These are phyloP conservation scores for Nycticorax nycticorax DNA, from an alignment of 2,113 vertebrate species.

Conservation along the genomic window DNA sequence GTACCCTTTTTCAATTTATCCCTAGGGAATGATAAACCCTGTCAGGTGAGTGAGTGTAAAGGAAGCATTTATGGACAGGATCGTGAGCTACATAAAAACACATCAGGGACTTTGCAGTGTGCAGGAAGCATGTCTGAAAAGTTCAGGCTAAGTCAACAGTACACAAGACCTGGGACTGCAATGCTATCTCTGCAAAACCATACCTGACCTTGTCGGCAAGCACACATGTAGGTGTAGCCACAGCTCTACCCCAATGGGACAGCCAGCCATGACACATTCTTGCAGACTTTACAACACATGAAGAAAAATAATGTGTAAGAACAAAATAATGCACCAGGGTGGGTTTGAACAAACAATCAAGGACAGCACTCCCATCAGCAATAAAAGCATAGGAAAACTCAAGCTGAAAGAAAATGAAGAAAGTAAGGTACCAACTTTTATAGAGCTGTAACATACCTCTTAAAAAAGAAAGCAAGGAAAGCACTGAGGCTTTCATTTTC, in stretches of 20 bases:
- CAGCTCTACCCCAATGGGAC: neutral
- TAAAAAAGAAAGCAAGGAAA: neutral
- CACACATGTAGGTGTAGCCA: neutral
- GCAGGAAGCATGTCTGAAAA: neutral
- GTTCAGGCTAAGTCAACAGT: neutral
- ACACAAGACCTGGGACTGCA: neutral
- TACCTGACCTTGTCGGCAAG: neutral
- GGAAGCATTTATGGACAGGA: neutral
- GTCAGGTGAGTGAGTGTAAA: neutral
- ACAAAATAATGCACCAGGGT: neutral
- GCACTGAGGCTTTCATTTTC: neutral
- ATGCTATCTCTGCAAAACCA: neutral
- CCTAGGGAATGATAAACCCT: neutral
- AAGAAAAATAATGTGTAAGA: neutral
- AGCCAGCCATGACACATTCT: neutral
- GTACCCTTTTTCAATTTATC: neutral
- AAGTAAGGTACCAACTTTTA: neutral
- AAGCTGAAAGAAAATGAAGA: neutral
- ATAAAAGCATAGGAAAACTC: neutral
- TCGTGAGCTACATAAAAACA: neutral
- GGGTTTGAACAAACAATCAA: neutral
- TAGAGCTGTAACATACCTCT: neutral
- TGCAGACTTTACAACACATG: neutral
- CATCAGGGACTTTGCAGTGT: neutral
- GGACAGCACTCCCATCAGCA: neutral